These are phyloP conservation scores for Lindbergichthys nudifrons DNA, from an alignment of 2,797 vertebrate genomes.

Conservation along the genomic window DNA sequence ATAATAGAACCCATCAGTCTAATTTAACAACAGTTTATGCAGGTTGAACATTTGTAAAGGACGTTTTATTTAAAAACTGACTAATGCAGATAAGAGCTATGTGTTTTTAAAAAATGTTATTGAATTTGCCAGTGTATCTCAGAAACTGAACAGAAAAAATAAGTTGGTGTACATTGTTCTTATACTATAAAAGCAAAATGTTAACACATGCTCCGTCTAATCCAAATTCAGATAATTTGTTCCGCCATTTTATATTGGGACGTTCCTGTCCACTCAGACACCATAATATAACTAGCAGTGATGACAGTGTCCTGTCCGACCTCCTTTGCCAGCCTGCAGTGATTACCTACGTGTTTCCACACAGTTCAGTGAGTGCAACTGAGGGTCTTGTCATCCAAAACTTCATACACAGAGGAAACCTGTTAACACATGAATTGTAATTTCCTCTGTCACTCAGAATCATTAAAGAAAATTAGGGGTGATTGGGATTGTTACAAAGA, in stretches of 20 bases:
- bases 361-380: conserved; percentile 27
- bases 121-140: conserved; percentile 46
- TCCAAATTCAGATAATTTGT: conserved; percentile 19
- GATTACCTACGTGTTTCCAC: conserved; percentile 28
- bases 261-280: conserved; percentile 1
- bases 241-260: conserved; percentile 26
- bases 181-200: conserved; percentile 1
- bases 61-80: conserved; percentile 30
- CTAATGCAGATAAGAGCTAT: conserved; percentile 50
- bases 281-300: conserved; percentile 24
- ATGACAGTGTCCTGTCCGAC: conserved; percentile 37
- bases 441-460: conserved; percentile 19
- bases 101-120: conserved; percentile 46
- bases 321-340: conserved; percentile 41
- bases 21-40: too few species aligned
- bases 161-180: conserved; percentile 10
- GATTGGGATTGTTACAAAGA: not conserved
- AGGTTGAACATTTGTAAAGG: too few species aligned
- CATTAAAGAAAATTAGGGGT: not conserved
- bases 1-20: too few species aligned
- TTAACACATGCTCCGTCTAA: not conserved
- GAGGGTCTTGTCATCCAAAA: conserved; percentile 31
- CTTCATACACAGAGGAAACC: conserved; percentile 23
- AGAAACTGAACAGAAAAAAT: conserved; percentile 2
- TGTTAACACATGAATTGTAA: conserved; percentile 18